Conservation (phyloP, 2,113 vertebrate species). For the Anguilla rostrata region DNA sequence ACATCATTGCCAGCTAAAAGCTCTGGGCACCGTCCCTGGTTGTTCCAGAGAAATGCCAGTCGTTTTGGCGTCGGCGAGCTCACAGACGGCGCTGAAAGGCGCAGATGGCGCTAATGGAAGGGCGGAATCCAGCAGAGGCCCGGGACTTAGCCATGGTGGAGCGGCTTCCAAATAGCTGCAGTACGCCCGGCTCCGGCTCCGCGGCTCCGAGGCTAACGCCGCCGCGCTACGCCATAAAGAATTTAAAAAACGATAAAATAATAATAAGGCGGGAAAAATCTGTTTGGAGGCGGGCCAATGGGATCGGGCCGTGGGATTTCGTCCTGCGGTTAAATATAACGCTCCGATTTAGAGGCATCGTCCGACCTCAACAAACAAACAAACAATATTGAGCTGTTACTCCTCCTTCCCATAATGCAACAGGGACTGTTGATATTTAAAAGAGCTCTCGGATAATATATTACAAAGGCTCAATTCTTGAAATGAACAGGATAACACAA, state of each 20-base stretch:
- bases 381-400: background rate
- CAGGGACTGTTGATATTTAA: background rate
- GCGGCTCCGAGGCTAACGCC: conserved; percentile 77
- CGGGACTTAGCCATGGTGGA: conserved; percentile 80
- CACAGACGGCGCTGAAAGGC: conserved; percentile 94
- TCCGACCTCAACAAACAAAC: background rate
- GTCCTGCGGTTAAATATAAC: conserved; percentile 37
- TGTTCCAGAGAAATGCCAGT: conserved; percentile 94
- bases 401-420: background rate
- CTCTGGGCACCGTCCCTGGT: conserved; percentile 70
- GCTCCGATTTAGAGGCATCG: background rate
- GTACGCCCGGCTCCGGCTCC: conserved; percentile 77
- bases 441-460: background rate
- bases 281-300: conserved; percentile 50
- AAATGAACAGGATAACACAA: background rate
- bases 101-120: conserved; percentile 99
- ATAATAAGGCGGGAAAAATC: conserved; percentile 54
- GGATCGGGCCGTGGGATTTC: conserved; percentile 55
- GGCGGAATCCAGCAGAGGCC: conserved; percentile 95
- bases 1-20: conserved; percentile 73
- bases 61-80: conserved; percentile 85
- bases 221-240: conserved; percentile 60
- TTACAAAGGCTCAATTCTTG: background rate
- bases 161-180: conserved; percentile 91
- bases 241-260: conserved; percentile 71